A percentile compares a stretch with the other conserved stretches of the same genome.
Evolutionary conservation across 1,140 invertebrate genomes (phyloP).

Genomic region (Coboldia fuscipes): DNA sequence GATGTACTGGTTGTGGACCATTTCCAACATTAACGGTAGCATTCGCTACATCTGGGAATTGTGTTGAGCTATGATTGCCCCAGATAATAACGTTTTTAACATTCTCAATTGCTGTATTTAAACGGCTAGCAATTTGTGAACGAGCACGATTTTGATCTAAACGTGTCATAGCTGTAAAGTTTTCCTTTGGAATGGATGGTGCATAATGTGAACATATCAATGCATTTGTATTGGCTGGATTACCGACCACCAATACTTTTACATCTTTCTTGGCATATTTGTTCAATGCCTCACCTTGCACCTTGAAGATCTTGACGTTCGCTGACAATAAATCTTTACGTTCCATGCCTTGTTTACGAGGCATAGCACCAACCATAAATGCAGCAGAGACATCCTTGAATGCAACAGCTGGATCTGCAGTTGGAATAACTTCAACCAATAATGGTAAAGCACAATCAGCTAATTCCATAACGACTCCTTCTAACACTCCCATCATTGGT

Average conservation of each 20-base stretch:
- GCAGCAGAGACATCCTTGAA: constrained; percentile 94
- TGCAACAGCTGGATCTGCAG: constrained; percentile 65
- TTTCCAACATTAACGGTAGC: constrained; percentile 42
- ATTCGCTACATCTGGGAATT: constrained; percentile 89
- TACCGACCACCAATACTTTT: constrained; percentile 94
- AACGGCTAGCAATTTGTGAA: constrained; percentile 51
- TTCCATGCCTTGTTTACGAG: constrained; percentile 96
- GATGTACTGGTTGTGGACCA: constrained; percentile 31
- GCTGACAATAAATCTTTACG: constrained; percentile 87
- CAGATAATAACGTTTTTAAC: constrained; percentile 92
- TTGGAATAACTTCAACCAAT: constrained; percentile 62
- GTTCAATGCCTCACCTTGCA: constrained; percentile 80
- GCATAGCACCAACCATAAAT: constrained; percentile 98
- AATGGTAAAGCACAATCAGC: constrained; percentile 90
- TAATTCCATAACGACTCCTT: constrained; percentile 95
- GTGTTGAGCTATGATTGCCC: constrained; percentile 98
- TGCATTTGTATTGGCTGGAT: constrained; percentile 99
- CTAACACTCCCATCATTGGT: constrained; percentile 80
- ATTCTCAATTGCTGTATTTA: constrained; percentile 42
- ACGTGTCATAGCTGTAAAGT: constrained; percentile 96
- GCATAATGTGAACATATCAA: constrained; percentile 90
- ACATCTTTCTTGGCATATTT: constrained; percentile 85
- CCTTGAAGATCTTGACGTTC: constrained; percentile 98
- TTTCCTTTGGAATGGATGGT: constrained; percentile 90
- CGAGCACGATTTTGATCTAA: constrained; percentile 94